Evolutionary conservation across 2,113 vertebrate species (phyloP).

Genomic region (Menura novaehollandiae): DNA sequence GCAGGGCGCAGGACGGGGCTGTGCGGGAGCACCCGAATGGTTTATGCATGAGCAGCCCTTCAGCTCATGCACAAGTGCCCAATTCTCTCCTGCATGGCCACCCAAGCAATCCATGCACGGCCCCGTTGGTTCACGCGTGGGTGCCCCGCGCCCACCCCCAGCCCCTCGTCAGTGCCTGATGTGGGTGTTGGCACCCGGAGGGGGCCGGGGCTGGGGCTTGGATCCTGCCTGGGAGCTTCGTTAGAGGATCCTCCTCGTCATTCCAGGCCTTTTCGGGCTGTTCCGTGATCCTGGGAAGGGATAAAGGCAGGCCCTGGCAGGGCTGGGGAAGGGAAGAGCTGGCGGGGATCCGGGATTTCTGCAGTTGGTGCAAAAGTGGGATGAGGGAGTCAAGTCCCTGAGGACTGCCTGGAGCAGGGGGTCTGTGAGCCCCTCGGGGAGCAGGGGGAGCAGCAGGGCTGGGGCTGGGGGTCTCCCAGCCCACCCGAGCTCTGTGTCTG

Average conservation of each 20-base stretch:
- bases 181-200: background rate
- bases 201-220: background rate
- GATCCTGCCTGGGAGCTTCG: background rate
- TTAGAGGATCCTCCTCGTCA: fast-evolving
- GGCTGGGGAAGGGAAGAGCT: background rate
- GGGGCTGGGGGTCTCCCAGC: background rate
- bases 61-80: background rate
- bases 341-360: background rate
- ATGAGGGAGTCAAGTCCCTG: fast-evolving
- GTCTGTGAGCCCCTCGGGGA: background rate
- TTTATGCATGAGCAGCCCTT: background rate
- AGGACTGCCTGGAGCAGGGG: background rate
- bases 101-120: background rate
- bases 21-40: fast-evolving
- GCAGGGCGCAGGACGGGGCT: fast-evolving
- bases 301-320: background rate
- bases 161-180: fast-evolving
- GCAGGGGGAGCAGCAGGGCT: background rate
- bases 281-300: fast-evolving
- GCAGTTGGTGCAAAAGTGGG: fast-evolving
- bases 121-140: background rate
- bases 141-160: background rate
- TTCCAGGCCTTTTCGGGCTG: background rate
- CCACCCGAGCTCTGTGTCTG: background rate
- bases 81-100: background rate